A percentile compares a stretch with the other conserved stretches of the same genome.
phyloP scores from a whole-genome alignment of 2,888 invertebrate species.

The Morinoia aosen region DNA sequence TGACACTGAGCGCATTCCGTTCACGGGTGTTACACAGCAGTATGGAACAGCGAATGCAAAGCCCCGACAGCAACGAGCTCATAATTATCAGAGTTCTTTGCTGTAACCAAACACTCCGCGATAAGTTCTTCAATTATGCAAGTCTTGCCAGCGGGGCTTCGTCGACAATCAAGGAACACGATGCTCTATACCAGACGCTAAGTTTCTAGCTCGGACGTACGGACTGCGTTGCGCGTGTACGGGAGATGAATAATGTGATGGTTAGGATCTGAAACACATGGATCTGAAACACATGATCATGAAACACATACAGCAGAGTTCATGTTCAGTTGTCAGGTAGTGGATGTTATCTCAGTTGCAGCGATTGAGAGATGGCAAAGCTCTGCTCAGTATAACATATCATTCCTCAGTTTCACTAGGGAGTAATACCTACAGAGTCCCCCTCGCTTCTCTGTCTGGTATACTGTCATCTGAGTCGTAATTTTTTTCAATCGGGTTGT shows the following conservation, averaged over 20 bases:
- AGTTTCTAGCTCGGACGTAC: background rate
- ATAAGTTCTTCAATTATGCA: background rate
- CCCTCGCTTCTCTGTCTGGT: background rate
- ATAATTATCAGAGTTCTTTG: conserved; percentile 6
- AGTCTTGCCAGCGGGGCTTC: background rate
- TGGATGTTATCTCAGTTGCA: no score
- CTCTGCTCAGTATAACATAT: background rate
- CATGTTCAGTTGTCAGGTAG: background rate
- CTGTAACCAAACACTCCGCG: background rate
- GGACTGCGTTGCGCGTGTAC: background rate
- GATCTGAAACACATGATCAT: no score
- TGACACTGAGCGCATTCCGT: background rate
- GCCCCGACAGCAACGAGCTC: background rate
- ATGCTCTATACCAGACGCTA: background rate
- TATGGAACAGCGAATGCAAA: background rate
- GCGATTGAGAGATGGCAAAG: no score
- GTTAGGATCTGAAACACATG: background rate
- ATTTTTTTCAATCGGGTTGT: background rate
- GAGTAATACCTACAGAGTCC: background rate
- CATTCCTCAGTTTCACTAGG: background rate
- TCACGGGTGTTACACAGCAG: background rate
- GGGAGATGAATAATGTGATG: background rate
- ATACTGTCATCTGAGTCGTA: no score
- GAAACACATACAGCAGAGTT: no score
- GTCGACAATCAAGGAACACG: background rate